Base-by-base conservation (phyloP, 64 coral and sea anemone species). In the Stylophora pistillata region DNA sequence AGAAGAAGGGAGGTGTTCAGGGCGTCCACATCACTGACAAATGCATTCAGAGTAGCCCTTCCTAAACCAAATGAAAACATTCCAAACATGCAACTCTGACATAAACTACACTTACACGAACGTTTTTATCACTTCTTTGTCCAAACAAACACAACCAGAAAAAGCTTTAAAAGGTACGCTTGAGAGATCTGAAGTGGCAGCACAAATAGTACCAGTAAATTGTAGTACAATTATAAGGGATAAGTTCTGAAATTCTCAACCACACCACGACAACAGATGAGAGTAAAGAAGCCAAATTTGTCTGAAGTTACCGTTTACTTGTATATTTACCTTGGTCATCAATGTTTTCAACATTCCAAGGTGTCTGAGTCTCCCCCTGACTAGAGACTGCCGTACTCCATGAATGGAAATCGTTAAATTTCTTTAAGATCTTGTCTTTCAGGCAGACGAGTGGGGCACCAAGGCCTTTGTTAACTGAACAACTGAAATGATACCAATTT, bases 1-100 rank as follows among this genome's bases (percentile, higher is more conserved):
- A 97, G 62, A 13, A 97, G 76, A 10, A 97, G 68, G 27, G 87
- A 86, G 37, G 91, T 97, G 80, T 84, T 84, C 10, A 84, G 55
- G 20, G 55, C 76, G 11, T 97, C 95, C 30, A 97, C 87, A 25
- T 78, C 91, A 62, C 9, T 65, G 10, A 71, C 32, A 31, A 94
- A 72, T 28, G 77, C 56, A 69, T 79, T 57, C 31, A 86, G 60
- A 27, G 78, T 55, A 53, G 25, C 62, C 30, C 85, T 10, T 9
- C 69, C 87, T 90, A 11, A 30, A 37, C 70, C 86, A 26, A 16
- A 61, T 53, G 17, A 41, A 21, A 64, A 64, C 5, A 64, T 64
- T 21, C 23, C 2, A 64, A 7, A 64, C 15, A 60, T 2, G 13
- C 17, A 1, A 15, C 17, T 60, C 58, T 60, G 11, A 60, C 17